Conservation (phyloP, 2,113 vertebrate species). For the Cyphomyrus discorhynchus region DNA sequence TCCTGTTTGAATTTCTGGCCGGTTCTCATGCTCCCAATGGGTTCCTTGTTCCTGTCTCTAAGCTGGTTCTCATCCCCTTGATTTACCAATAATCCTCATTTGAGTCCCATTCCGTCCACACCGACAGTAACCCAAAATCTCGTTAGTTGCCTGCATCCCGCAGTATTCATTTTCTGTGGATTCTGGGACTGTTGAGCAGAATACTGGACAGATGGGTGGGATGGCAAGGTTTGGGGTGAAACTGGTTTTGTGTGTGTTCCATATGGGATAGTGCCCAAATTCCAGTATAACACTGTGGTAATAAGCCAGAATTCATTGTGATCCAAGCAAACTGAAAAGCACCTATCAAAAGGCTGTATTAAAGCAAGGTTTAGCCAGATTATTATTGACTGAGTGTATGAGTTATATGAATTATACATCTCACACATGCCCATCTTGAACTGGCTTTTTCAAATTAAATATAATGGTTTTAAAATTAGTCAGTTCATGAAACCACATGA, state of each 20-base stretch:
- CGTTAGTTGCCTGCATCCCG: neutral
- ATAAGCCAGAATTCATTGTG: neutral
- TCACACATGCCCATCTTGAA: neutral
- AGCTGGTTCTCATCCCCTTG: neutral
- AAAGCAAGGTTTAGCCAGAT: neutral
- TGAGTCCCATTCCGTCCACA: neutral
- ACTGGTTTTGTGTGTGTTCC: neutral
- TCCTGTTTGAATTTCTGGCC: neutral
- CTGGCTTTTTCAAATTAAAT: neutral
- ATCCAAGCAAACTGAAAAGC: neutral
- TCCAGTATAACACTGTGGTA: neutral
- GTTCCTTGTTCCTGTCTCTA: neutral
- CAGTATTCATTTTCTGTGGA: neutral
- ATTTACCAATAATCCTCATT: neutral
- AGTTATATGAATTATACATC: neutral
- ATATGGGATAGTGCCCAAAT: neutral
- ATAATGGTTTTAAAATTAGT: neutral
- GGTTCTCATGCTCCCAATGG: neutral
- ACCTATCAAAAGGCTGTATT: neutral
- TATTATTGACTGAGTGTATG: neutral
- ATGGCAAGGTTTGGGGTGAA: neutral
- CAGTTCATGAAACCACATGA: neutral
- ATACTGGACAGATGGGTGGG: neutral
- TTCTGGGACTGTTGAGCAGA: neutral
- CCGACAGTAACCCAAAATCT: neutral